Base-by-base conservation (phyloP, 2,797 vertebrate genomes). In the Lagodon rhomboides region DNA sequence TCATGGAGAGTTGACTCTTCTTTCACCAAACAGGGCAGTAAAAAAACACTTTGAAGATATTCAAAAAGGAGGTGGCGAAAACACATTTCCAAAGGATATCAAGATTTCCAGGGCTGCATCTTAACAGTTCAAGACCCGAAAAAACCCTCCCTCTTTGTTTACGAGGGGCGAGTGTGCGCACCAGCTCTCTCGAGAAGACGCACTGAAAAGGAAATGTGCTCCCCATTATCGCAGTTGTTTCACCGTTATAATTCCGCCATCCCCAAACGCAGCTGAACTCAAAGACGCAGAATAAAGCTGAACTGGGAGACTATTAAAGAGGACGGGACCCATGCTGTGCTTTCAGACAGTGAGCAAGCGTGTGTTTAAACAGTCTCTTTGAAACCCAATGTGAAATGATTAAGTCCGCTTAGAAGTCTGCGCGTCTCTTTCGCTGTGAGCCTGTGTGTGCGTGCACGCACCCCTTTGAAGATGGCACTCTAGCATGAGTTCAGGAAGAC, bases 361-460 rank as follows among this genome's bases (percentile, higher is more conserved):
- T 88, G 89, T 91, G 86, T 91, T 91, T 87, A 90, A 91, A 85
- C 67, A 89, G 85, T 91, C 88, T 83, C 90, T 93, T 93, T 94
- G 91, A 94, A 92, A 91, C 89, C 82, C 89, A 94, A 93, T 87
- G 85, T 89, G 90, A 93, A 92, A 92, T 92, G 84, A 92, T 92
- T 89, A 90, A 88, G 91, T 89, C 74, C 23, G 68, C 87, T 92
- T 84, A 89, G 88, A 92, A 87, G 90, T 90, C 77, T 84, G 79
- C 49, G 44, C 62, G 51, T 62, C 73, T 88, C 79, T 79, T 79
- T 66, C 69, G 3, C 68, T 82, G 75, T 80, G 80, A 66, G 73
- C 74, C 62, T 79, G 71, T 78, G 83, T 83, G 82, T 76, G 84
- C 64, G 76, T 82, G 73, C 61, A 27, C 67, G 70, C 38, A 43